Evolutionary conservation across 2,888 invertebrate species (phyloP).

Genomic region (Campoplex capitator): DNA sequence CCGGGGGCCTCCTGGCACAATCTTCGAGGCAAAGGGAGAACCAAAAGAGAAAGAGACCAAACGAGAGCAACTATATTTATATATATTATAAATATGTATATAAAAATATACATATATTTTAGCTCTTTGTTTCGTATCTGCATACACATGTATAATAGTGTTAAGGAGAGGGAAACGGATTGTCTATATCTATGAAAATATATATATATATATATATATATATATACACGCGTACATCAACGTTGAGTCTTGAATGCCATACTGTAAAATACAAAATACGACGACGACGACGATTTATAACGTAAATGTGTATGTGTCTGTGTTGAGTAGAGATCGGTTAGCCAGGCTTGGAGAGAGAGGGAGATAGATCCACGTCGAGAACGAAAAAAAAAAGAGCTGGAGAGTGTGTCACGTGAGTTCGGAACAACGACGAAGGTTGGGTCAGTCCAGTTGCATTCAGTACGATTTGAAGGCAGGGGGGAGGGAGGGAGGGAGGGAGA

Average conservation of each 20-base stretch:
- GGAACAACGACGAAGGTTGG: constrained; percentile 62
- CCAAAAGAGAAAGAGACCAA: constrained; percentile 64
- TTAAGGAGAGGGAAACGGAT: constrained; percentile 8
- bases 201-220: too few relatives aligned
- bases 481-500: too few relatives aligned
- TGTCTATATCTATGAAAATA: constrained; percentile 1
- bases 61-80: constrained; percentile 51
- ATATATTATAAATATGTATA: constrained; percentile 2
- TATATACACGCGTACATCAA: background rate
- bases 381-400: constrained; percentile 48
- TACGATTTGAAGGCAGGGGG: constrained; percentile 51
- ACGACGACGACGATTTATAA: background rate
- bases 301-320: constrained; percentile 12
- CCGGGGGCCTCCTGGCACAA: constrained; percentile 65
- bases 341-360: constrained; percentile 43
- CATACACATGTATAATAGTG: constrained; percentile 13
- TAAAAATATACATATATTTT: constrained; percentile 32
- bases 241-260: background rate
- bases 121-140: constrained; percentile 28
- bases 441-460: constrained; percentile 65
- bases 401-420: constrained; percentile 56
- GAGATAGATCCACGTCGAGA: constrained; percentile 51
- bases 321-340: constrained; percentile 51
- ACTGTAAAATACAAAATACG: background rate
- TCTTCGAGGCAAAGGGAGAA: constrained; percentile 66